These are phyloP conservation scores for Papilio glaucus DNA, from an alignment of 1,140 invertebrate genomes.

Conservation along the genomic window DNA sequence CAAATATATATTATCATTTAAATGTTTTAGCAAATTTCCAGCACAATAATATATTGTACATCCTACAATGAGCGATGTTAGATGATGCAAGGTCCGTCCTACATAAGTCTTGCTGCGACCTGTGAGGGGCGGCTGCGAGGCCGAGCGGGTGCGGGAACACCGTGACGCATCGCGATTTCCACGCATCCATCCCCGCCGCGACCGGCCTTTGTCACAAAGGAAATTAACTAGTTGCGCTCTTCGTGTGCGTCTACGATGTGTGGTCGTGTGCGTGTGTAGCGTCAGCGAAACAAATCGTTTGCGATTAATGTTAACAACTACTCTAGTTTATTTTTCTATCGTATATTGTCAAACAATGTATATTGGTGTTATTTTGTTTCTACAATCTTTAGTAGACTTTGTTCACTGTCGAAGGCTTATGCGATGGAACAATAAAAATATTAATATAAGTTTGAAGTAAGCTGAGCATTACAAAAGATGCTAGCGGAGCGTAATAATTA, in stretches of 20 bases:
- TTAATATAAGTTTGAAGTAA: no score
- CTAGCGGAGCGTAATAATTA: not conserved
- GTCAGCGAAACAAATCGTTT: conserved; percentile 47
- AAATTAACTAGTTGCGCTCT: conserved; percentile 80
- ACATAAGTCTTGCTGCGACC: not conserved
- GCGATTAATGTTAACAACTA: conserved; percentile 19
- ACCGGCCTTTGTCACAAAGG: conserved; percentile 80
- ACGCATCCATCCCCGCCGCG: conserved; percentile 78
- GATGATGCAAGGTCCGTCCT: conserved; percentile 27
- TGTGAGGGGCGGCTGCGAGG: conserved; percentile 53
- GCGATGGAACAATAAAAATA: no score
- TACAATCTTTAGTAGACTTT: no score
- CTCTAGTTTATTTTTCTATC: not conserved
- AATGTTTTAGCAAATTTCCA: not conserved
- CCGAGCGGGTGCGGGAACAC: conserved; percentile 64
- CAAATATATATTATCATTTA: not conserved
- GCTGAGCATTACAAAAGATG: no score
- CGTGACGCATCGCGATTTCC: conserved; percentile 82
- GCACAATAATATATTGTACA: no score
- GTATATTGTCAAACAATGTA: no score
- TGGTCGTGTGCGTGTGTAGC: conserved; percentile 57
- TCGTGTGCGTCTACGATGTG: conserved; percentile 47
- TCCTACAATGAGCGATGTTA: not conserved
- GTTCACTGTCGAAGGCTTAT: no score
- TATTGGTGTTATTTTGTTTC: no score